These are phyloP conservation scores for Lepisosteus oculatus DNA, from an alignment of 2,113 vertebrate genomes.

Conservation along the genomic window DNA sequence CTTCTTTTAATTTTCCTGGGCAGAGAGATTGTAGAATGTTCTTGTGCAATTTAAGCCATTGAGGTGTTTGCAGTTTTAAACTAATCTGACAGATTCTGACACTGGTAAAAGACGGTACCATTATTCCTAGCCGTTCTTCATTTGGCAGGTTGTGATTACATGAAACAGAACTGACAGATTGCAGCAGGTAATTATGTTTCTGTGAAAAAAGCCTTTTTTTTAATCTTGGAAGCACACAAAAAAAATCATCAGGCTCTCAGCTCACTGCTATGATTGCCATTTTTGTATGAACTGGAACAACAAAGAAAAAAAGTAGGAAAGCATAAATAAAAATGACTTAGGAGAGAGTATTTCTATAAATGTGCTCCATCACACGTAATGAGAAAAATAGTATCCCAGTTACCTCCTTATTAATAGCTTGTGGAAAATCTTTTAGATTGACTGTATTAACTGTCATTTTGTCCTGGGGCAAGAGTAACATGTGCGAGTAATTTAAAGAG, in stretches of 20 bases:
- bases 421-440: not conserved
- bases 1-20: too few relatives aligned
- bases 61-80: not conserved
- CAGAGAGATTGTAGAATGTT: not conserved
- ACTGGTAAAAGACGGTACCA: not conserved
- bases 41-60: not conserved
- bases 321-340: conserved; percentile 1
- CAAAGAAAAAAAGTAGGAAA: conserved; percentile 2
- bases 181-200: conserved; percentile 2
- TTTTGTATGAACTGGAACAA: conserved; percentile 1
- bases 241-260: conserved; percentile 1
- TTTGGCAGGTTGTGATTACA: not conserved
- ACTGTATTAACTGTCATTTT: conserved; percentile 10
- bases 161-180: not conserved
- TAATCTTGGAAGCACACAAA: not conserved
- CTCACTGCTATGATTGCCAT: conserved; percentile 6
- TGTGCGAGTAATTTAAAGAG: not conserved
- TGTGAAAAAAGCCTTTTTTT: conserved; percentile 4
- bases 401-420: too few relatives aligned
- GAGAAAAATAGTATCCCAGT: not conserved
- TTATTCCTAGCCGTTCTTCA: not conserved
- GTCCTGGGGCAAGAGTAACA: not conserved
- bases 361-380: not conserved
- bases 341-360: not conserved
- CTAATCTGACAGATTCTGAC: conserved; percentile 1